Conservation (phyloP, 2,113 vertebrate genomes). For the Patagioenas fasciata region DNA sequence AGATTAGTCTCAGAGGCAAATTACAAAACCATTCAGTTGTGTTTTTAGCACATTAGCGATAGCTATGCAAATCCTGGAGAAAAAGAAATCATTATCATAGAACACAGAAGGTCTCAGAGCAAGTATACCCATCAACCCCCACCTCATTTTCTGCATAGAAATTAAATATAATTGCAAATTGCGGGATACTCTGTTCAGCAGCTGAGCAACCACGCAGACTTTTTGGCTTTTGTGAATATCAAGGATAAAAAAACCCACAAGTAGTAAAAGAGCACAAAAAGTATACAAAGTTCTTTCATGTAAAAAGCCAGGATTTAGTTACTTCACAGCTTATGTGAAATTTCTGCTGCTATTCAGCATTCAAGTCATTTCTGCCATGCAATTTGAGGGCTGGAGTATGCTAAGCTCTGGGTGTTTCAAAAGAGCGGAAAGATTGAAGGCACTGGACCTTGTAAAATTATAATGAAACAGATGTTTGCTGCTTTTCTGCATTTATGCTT, state of each 20-base stretch:
- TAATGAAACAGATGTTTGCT: neutral
- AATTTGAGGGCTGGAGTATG: neutral
- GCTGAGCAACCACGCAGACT: neutral
- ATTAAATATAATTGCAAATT: neutral
- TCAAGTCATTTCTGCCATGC: neutral
- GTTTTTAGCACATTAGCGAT: neutral
- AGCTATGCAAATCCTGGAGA: neutral
- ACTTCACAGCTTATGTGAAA: neutral
- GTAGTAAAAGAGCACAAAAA: neutral
- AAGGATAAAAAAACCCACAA: neutral
- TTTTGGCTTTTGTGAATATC: neutral
- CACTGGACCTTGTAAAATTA: neutral
- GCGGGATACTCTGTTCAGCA: neutral
- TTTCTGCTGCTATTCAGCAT: neutral
- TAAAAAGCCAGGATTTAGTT: neutral
- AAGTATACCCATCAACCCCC: neutral
- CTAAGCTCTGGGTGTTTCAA: neutral
- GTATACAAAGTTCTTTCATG: neutral
- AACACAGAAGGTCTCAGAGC: neutral
- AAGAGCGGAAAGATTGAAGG: neutral
- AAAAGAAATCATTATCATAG: neutral
- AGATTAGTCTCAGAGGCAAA: slow-evolving; percentile 37
- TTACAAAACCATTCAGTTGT: slow-evolving; percentile 15
- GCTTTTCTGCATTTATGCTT: neutral
- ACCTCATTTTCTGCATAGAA: neutral